A percentile compares a stretch with the other conserved stretches of the same genome.
These are phyloP conservation scores for Monopis laevigella DNA, from an alignment of 2,888 invertebrate species.

Conservation along the genomic window DNA sequence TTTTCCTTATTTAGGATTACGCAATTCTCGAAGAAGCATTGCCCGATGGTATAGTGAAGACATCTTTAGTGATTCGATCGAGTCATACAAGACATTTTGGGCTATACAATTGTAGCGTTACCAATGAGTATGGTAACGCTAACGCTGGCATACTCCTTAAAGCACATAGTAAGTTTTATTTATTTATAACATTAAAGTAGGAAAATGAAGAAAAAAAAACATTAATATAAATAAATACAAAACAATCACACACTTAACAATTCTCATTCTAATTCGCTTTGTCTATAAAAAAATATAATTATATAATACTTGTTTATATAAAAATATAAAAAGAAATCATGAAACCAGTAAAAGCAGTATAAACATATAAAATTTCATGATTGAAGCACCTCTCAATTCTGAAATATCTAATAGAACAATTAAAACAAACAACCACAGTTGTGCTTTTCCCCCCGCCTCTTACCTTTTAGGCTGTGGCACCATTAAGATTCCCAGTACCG, in stretches of 20 bases:
- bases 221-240: no score
- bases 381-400: no score
- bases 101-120: conserved; percentile 91
- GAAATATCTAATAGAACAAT: no score
- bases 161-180: conserved; percentile 82
- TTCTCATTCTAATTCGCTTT: not conserved
- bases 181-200: not conserved
- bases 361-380: no score
- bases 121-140: conserved; percentile 89
- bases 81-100: conserved; percentile 89
- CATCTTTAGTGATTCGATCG: conserved; percentile 84
- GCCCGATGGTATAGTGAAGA: conserved; percentile 79
- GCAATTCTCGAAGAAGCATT: conserved; percentile 75
- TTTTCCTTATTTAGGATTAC: conserved; percentile 62
- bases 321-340: no score
- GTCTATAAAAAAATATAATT: no score
- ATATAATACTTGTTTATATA: no score
- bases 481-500: no score
- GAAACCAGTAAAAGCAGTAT: no score
- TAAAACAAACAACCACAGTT: no score
- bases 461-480: no score
- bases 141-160: conserved; percentile 84
- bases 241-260: not conserved
- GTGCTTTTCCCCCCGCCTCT: no score
- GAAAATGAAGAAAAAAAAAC: not conserved